These are phyloP conservation scores for Botia kubotai DNA, from an alignment of 2,797 vertebrate species.

Conservation along the genomic window DNA sequence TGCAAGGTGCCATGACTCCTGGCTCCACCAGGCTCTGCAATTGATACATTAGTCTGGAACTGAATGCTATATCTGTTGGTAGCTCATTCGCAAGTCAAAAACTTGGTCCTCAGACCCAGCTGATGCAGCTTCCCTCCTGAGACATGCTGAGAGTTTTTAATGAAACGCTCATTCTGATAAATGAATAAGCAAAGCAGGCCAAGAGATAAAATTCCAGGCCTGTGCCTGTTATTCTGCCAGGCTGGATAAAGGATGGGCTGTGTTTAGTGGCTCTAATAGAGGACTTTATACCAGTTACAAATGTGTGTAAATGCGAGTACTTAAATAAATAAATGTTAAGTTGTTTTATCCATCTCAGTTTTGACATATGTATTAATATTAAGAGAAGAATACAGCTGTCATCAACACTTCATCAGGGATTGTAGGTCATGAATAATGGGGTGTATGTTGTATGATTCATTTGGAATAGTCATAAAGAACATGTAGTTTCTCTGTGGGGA, in stretches of 20 bases:
- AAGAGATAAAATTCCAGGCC: constrained; percentile 34
- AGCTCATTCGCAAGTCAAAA: constrained; percentile 10
- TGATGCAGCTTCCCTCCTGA: constrained; percentile 38
- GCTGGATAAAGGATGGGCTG: neutral
- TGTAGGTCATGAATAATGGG: neutral
- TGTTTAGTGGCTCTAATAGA: neutral
- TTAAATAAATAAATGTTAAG: neutral
- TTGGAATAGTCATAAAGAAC: constrained; percentile 3
- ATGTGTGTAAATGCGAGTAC: neutral
- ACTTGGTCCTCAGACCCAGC: constrained; percentile 2
- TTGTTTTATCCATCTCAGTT: constrained; percentile 8
- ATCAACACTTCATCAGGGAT: neutral
- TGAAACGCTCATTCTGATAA: constrained; percentile 33
- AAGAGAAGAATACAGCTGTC: neutral
- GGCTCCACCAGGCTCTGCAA: constrained; percentile 11
- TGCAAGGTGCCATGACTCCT: constrained; percentile 12
- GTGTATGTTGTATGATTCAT: constrained; percentile 13
- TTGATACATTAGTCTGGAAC: constrained; percentile 27
- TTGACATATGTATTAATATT: neutral
- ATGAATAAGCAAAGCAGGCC: constrained; percentile 41
- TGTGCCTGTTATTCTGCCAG: constrained; percentile 29
- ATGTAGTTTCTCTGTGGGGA: neutral
- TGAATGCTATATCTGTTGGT: neutral
- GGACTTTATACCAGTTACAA: neutral
- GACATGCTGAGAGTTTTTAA: constrained; percentile 47